phyloP scores from a whole-genome alignment of 2,888 invertebrate genomes.

The Ganaspis brasiliensis region DNA sequence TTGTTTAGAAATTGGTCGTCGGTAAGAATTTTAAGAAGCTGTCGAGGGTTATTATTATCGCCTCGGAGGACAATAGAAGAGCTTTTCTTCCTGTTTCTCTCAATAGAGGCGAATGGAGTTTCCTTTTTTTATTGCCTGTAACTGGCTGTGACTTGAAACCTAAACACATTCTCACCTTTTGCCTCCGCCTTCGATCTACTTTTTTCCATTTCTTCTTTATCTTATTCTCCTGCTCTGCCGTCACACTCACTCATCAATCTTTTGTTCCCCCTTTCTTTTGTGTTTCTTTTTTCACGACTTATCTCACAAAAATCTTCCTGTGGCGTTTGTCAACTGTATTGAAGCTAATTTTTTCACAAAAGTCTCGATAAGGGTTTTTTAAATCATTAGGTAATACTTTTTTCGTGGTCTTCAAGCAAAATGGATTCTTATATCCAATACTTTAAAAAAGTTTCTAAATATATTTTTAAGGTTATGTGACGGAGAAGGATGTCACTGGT shows the following conservation, averaged over 20 bases:
- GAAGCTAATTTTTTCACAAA: no score
- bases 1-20: not conserved
- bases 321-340: no score
- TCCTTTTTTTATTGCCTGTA: constrained; percentile 77
- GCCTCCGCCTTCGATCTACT: constrained; percentile 34
- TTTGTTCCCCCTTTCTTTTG: constrained; percentile 9
- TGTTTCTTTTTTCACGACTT: no score
- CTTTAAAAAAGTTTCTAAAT: no score
- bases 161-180: constrained; percentile 62
- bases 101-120: constrained; percentile 67
- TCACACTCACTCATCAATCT: not conserved
- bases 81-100: constrained; percentile 55
- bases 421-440: no score
- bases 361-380: no score
- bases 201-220: constrained; percentile 46
- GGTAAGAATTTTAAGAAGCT: not conserved
- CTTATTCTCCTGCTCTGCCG: not conserved
- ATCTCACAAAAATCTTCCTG: no score
- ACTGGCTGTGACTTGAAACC: constrained; percentile 73
- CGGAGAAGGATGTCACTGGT: no score
- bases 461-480: no score
- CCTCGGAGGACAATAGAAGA: not conserved
- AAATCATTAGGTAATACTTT: no score
- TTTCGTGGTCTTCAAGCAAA: no score
- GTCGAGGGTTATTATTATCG: not conserved